Evolutionary conservation across 2,888 invertebrate genomes (phyloP).

Genomic region (Tipula lateralis): DNA sequence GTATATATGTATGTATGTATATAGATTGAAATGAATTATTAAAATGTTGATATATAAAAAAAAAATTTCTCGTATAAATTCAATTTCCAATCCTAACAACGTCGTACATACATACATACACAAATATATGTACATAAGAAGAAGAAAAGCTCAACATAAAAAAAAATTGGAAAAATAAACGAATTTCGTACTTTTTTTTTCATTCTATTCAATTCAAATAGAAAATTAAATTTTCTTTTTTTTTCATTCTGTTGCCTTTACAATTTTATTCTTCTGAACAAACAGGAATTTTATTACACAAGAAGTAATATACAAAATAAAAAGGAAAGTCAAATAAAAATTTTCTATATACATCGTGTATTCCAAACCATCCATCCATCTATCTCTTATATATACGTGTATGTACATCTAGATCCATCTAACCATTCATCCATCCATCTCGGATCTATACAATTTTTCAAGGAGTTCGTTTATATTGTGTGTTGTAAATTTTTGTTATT

Average conservation of each 20-base stretch:
- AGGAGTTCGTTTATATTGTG: not conserved
- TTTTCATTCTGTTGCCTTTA: not conserved
- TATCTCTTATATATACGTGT: not conserved
- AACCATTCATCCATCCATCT: not conserved
- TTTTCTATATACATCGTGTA: not conserved
- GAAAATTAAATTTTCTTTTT: conserved; percentile 15
- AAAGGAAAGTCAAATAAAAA: not conserved
- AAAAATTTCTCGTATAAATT: not conserved
- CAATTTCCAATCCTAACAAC: not conserved
- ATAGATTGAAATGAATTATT: not conserved
- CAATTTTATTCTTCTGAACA: conserved; percentile 24
- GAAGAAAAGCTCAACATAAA: conserved; percentile 11
- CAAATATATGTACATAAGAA: too few relatives aligned
- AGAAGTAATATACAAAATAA: not conserved
- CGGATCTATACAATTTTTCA: not conserved
- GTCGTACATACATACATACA: too few relatives aligned
- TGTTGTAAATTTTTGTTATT: not conserved
- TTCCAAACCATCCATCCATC: not conserved
- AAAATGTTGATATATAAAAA: not conserved
- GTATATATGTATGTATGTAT: not conserved
- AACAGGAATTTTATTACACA: conserved; percentile 19
- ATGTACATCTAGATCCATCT: not conserved
- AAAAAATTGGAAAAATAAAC: conserved; percentile 2
- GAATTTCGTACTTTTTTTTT: conserved; percentile 15
- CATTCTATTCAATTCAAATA: conserved; percentile 14